Conservation (phyloP, 2,888 invertebrate genomes). For the Hofmannophila pseudospretella region DNA sequence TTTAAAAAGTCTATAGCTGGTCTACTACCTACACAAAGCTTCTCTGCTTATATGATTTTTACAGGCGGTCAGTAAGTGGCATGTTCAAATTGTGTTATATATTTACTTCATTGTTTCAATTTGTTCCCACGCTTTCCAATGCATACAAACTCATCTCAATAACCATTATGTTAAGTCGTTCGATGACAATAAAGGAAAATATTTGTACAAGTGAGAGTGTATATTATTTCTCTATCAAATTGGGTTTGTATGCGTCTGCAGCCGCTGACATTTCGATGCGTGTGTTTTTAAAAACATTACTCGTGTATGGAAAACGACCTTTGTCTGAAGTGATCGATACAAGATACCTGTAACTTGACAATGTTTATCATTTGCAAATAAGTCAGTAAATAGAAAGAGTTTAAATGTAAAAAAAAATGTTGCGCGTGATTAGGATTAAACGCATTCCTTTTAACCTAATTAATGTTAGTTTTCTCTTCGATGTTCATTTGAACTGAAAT, state of each 20-base stretch:
- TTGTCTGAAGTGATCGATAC: conserved; percentile 1
- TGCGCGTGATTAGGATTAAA: too few species aligned
- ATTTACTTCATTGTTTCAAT: conserved; percentile 9
- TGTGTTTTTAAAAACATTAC: conserved; percentile 44
- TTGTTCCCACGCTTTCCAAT: conserved; percentile 42
- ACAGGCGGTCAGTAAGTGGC: too few species aligned
- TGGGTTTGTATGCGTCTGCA: conserved; percentile 33
- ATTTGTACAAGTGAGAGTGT: conserved; percentile 46
- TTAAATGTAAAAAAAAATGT: too few species aligned
- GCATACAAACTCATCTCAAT: conserved; percentile 33
- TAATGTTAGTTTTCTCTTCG: neutral
- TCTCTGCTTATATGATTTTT: too few species aligned
- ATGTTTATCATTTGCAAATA: neutral
- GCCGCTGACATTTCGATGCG: conserved; percentile 26
- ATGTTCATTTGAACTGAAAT: neutral
- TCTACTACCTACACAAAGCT: too few species aligned
- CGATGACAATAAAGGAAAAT: conserved; percentile 55
- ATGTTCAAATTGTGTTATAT: too few species aligned
- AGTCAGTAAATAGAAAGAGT: neutral
- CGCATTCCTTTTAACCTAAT: too few species aligned
- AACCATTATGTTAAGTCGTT: conserved; percentile 35
- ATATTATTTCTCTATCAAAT: conserved; percentile 48
- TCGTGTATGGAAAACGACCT: conserved; percentile 21
- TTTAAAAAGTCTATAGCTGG: too few species aligned
- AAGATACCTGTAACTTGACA: neutral